Conservation (phyloP, 2,797 vertebrate genomes). For the Cyclura pinguis region DNA sequence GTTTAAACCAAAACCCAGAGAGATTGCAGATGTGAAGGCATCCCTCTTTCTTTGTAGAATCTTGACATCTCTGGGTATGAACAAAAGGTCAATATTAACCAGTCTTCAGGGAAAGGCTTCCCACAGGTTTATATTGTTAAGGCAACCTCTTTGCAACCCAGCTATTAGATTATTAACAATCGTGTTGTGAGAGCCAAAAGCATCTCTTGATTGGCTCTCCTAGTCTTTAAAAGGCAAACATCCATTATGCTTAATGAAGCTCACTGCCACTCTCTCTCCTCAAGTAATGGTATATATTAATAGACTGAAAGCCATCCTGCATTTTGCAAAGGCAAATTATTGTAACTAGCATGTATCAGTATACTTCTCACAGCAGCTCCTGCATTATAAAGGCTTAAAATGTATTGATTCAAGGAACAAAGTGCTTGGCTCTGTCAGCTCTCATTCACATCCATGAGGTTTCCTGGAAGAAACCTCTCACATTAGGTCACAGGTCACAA, state of each 20-base stretch:
- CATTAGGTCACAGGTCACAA: not conserved
- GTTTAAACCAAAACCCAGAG: not conserved
- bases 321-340: not conserved
- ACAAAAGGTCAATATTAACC: not conserved
- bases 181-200: not conserved
- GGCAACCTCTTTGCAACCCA: not conserved
- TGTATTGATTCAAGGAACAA: not conserved
- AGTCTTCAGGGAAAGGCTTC: not conserved
- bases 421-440: not conserved
- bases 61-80: not conserved
- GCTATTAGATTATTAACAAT: not conserved
- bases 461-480: not conserved
- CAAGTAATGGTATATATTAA: not conserved
- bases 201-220: not conserved
- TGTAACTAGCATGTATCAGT: not conserved
- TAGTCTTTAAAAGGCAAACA: slow-evolving; percentile 5
- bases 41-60: not conserved
- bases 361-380: accelerated
- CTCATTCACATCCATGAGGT: not conserved
- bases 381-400: not conserved
- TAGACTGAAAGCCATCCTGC: not conserved
- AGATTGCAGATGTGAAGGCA: not conserved
- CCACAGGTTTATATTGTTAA: slow-evolving; percentile 9
- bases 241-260: not conserved
- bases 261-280: not conserved